Conservation (phyloP, 64 coral and sea anemone species). For the Acropora tenuis region DNA sequence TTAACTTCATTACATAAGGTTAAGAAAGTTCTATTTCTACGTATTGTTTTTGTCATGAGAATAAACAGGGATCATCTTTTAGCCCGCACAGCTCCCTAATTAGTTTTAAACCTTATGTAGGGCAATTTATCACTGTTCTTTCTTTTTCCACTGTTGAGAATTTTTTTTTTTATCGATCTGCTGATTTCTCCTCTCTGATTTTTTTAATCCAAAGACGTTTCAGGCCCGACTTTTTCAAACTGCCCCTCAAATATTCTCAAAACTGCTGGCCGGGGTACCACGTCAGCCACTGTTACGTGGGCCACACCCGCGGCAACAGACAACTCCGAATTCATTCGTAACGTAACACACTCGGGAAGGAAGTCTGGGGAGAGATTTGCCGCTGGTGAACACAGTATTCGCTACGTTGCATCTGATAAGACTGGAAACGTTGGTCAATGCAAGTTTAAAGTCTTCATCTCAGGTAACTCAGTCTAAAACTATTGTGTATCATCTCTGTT, state of each 20-base stretch:
- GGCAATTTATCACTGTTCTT: not conserved
- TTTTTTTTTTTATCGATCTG: not conserved
- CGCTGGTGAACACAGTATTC: slow-evolving; percentile 53
- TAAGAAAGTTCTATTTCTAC: not conserved
- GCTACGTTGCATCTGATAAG: slow-evolving; percentile 44
- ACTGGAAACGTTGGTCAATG: slow-evolving; percentile 45
- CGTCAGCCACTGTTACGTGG: slow-evolving; percentile 16
- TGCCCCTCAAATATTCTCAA: slow-evolving; percentile 44
- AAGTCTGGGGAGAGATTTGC: slow-evolving; percentile 31
- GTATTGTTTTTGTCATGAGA: not conserved
- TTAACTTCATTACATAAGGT: not conserved
- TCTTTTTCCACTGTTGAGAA: not conserved
- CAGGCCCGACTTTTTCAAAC: slow-evolving; percentile 30
- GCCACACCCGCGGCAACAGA: slow-evolving; percentile 24
- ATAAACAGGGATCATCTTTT: not conserved
- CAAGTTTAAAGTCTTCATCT: slow-evolving; percentile 42
- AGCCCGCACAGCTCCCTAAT: not conserved
- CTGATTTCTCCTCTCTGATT: not conserved
- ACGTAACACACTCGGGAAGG: slow-evolving; percentile 30
- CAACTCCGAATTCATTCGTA: slow-evolving; percentile 51
- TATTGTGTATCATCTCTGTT: not conserved
- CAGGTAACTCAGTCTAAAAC: slow-evolving; percentile 19
- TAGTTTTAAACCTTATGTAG: not conserved
- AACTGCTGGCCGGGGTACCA: slow-evolving; percentile 43
- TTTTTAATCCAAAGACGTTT: slow-evolving; percentile 27